phyloP scores from a whole-genome alignment of 2,113 vertebrate genomes.

The Chunga burmeisteri region DNA sequence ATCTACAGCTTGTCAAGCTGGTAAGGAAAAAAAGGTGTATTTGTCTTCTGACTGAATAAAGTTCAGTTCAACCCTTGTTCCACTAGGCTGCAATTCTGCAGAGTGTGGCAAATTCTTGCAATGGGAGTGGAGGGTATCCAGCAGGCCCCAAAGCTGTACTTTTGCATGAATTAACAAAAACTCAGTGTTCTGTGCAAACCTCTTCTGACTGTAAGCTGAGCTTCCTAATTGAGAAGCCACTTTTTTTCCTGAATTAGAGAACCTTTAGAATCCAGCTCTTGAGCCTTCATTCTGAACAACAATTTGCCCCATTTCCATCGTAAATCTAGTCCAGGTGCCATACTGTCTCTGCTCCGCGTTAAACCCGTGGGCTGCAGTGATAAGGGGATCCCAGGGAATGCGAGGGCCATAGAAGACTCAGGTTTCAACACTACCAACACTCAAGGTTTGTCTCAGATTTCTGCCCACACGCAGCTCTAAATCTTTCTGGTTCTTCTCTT shows the following conservation, averaged over 20 bases:
- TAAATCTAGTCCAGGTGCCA: background rate
- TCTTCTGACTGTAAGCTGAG: constrained; percentile 34
- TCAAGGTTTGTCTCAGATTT: background rate
- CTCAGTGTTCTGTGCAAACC: constrained; percentile 48
- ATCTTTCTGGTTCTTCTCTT: background rate
- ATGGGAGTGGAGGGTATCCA: background rate
- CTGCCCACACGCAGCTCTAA: background rate
- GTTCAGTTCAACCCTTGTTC: constrained; percentile 36
- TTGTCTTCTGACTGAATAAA: constrained; percentile 44
- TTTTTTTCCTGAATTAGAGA: background rate
- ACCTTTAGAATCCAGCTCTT: background rate
- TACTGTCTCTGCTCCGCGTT: background rate
- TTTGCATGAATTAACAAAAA: constrained; percentile 41
- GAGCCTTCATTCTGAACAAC: background rate
- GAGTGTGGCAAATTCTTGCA: background rate
- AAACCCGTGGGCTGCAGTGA: background rate
- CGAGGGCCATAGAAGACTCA: background rate
- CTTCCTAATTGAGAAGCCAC: background rate
- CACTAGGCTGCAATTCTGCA: constrained; percentile 7
- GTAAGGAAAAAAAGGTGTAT: background rate
- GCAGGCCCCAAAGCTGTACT: constrained; percentile 36
- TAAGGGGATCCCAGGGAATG: background rate
- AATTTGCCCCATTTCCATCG: background rate
- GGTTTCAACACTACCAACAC: background rate
- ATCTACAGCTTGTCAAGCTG: background rate